Percentiles rank a stretch among this genome's conserved stretches.
Evolutionary conservation across 1,140 invertebrate species (phyloP).

Genomic region (Drosophila nasuta): DNA sequence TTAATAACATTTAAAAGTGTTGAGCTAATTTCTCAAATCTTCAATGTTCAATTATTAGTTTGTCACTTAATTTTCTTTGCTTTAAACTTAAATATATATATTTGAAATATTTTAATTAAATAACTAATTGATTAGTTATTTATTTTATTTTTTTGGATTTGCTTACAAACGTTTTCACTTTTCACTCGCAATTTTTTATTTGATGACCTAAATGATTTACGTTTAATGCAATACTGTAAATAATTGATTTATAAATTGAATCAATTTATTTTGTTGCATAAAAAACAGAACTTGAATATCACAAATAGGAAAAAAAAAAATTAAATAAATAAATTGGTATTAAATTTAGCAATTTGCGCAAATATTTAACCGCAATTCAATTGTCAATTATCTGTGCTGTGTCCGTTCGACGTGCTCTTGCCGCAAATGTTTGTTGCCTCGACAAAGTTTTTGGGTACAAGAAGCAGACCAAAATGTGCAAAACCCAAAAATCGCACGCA

Average conservation of each 20-base stretch:
- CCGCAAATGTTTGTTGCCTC: conserved; percentile 41
- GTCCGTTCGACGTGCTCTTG: conserved; percentile 10
- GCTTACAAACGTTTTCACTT: background rate
- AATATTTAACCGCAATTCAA: conserved; percentile 75
- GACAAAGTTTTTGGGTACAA: conserved; percentile 10
- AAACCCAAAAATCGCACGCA: conserved; percentile 60
- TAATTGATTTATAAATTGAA: conserved; percentile 36
- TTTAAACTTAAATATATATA: too few species aligned
- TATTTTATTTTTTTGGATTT: background rate
- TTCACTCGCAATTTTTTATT: too few species aligned
- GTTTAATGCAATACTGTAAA: conserved; percentile 16
- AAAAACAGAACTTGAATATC: conserved; percentile 6
- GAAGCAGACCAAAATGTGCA: conserved; percentile 40
- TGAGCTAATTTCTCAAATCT: background rate
- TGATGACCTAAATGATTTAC: background rate
- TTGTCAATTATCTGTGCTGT: conserved; percentile 48
- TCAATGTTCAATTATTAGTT: background rate
- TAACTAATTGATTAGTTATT: background rate
- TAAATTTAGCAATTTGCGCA: conserved; percentile 57
- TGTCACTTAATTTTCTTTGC: too few species aligned
- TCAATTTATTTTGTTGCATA: background rate
- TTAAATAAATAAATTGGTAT: conserved; percentile 21
- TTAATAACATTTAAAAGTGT: background rate
- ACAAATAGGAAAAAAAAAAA: conserved; percentile 2
- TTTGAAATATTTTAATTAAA: too few species aligned